Evolutionary conservation across 2,113 vertebrate genomes (phyloP).

Genomic region (Gila orcuttii): DNA sequence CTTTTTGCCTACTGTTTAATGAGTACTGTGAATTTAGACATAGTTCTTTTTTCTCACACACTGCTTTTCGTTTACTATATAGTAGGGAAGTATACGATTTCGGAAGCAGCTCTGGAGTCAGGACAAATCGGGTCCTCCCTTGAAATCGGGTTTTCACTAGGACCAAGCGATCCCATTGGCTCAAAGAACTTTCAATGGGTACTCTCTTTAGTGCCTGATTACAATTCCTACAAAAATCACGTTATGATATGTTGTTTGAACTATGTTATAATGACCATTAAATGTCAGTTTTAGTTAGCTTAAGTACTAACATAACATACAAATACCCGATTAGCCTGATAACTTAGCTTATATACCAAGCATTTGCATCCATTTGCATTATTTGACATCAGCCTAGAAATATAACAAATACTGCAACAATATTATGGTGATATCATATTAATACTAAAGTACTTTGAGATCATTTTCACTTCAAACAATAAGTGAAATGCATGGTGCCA

Average conservation of each 20-base stretch:
- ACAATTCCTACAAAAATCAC: not conserved
- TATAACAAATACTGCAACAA: not conserved
- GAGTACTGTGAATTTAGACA: too few species aligned
- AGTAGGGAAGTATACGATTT: too few species aligned
- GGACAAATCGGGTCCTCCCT: not conserved
- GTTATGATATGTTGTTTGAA: not conserved
- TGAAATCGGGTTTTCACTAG: not conserved
- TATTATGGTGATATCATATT: not conserved
- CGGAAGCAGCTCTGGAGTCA: not conserved
- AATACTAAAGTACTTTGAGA: not conserved
- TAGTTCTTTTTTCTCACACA: too few species aligned
- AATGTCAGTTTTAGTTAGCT: not conserved
- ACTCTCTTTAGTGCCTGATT: not conserved
- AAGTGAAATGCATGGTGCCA: not conserved
- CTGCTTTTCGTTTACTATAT: too few species aligned
- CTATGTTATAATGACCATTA: not conserved
- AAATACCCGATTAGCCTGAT: not conserved
- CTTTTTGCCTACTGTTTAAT: too few species aligned
- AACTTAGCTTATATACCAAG: not conserved
- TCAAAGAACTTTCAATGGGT: not conserved
- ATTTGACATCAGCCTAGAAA: not conserved
- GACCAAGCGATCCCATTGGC: too few species aligned
- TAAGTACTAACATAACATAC: not conserved
- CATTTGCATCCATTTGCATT: not conserved
- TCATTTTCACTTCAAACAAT: not conserved